These are phyloP conservation scores for Halesus radiatus DNA, from an alignment of 1,140 invertebrate species.

Conservation along the genomic window DNA sequence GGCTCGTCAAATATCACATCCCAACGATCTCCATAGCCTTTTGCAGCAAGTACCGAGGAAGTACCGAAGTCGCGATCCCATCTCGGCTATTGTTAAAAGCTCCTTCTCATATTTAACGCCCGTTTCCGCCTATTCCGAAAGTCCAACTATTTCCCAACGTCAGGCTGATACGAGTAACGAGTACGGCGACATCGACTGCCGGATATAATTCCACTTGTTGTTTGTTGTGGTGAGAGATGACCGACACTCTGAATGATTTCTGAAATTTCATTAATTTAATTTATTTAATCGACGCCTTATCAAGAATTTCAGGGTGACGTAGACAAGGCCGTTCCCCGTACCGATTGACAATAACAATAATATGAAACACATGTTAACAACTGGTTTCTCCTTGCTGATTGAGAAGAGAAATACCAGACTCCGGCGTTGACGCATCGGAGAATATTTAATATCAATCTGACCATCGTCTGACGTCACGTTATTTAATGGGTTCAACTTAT, in stretches of 20 bases:
- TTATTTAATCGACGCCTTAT: conserved; percentile 31
- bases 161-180: not conserved
- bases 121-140: conserved; percentile 5
- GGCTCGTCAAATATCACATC: conserved; percentile 5
- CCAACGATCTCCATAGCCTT: not conserved
- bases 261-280: no score
- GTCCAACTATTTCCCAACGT: not conserved
- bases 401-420: conserved; percentile 29
- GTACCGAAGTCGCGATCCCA: no score
- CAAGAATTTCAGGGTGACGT: conserved; percentile 51
- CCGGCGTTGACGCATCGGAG: conserved; percentile 44
- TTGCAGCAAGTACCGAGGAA: not conserved
- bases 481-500: conserved; percentile 24
- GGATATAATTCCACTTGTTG: not conserved
- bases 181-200: not conserved
- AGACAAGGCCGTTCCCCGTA: conserved; percentile 46
- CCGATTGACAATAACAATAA: conserved; percentile 47
- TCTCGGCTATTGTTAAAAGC: conserved; percentile 3
- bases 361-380: conserved; percentile 47
- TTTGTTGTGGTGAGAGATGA: conserved; percentile 8
- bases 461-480: conserved; percentile 4
- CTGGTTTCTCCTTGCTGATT: conserved; percentile 49
- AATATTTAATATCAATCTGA: not conserved
- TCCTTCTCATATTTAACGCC: not conserved
- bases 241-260: no score